Percentiles rank a stretch among this genome's conserved stretches.
Evolutionary conservation across 2,888 invertebrate genomes (phyloP).

Genomic region (Oeneis ivallda): DNA sequence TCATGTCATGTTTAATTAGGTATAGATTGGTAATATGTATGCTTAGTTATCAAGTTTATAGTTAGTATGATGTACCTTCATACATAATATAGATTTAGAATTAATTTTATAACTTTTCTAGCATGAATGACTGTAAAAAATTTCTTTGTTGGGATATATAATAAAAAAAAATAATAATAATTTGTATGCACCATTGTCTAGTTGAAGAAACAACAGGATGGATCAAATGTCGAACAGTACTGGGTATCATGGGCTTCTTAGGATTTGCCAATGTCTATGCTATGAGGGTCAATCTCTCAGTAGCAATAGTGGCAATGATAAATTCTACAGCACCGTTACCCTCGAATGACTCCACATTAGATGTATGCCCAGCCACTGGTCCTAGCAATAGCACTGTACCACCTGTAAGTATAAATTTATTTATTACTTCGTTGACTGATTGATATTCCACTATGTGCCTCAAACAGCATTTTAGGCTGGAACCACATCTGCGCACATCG

Average conservation of each 20-base stretch:
- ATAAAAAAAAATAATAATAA: neutral
- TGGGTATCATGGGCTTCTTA: conserved; percentile 92
- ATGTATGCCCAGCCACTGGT: conserved; percentile 81
- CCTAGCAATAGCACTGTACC: conserved; percentile 69
- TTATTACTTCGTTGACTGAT: neutral
- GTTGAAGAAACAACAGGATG: conserved; percentile 85
- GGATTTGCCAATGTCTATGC: conserved; percentile 95
- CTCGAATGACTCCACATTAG: conserved; percentile 79
- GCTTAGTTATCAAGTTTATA: no score
- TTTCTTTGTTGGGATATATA: no score
- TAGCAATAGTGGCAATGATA: conserved; percentile 97
- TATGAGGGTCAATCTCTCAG: conserved; percentile 94
- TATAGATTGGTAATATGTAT: no score
- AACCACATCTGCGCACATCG: no score
- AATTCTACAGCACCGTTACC: conserved; percentile 85
- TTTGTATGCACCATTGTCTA: conserved; percentile 38
- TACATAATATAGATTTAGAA: no score
- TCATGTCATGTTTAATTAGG: no score
- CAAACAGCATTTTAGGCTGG: no score
- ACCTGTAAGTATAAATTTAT: conserved; percentile 54
- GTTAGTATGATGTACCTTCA: no score
- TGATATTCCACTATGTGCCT: neutral
- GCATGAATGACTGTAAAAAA: no score
- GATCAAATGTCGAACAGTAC: conserved; percentile 87
- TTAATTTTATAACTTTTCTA: no score